Evolutionary conservation across 2,113 vertebrate genomes (phyloP), one percentile per base, ranked within the genome.

Genomic region (Lepidothrix coronata): DNA sequence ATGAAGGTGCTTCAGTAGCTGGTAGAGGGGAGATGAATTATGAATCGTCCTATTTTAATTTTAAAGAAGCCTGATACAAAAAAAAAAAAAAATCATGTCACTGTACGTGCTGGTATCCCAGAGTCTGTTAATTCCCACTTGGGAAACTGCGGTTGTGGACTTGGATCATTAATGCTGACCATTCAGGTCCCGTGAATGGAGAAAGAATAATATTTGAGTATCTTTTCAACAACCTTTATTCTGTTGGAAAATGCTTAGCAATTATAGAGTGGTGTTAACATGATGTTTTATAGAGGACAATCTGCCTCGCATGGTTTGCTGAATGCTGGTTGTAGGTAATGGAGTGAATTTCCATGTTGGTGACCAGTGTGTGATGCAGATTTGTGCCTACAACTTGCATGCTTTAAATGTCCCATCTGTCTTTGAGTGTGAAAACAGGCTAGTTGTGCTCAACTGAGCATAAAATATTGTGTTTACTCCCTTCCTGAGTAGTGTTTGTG

Each of bases 391-490:
- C 68, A 81, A 18, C 39, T 88, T 67, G 39, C 41, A 4, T 65
- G 51, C 44, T 93, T 90, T 88, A 48, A 75, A 72, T 24, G 48
- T 84, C 62, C 49, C 37, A 30, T 94, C 76, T 91, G 70, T 81
- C 33, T 6, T 3, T 51, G 82, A 78, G 61, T 93, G 70, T 84
- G 93, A 86, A 79, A 96, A 75, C 72, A 65, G 79, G 28, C 39
- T 39, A 49, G 92, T 78, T 96, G 70, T 90, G 88, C 92, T 93
- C 84, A 89, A 46, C 52, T 75, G 85, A 92, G 88, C 91, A 54
- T 91, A 86, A 95, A 95, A 84, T 86, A 63, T 5, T 77, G 76
- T 75, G 77, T 78, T 65, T 91, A 5, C 84, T 95, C 84, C 89
- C 87, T 91, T 95, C 84, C 89, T 92, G 77, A 24, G 24, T 78